Evolutionary conservation across 2,113 vertebrate species (phyloP).

Genomic region (Alligator mississippiensis): DNA sequence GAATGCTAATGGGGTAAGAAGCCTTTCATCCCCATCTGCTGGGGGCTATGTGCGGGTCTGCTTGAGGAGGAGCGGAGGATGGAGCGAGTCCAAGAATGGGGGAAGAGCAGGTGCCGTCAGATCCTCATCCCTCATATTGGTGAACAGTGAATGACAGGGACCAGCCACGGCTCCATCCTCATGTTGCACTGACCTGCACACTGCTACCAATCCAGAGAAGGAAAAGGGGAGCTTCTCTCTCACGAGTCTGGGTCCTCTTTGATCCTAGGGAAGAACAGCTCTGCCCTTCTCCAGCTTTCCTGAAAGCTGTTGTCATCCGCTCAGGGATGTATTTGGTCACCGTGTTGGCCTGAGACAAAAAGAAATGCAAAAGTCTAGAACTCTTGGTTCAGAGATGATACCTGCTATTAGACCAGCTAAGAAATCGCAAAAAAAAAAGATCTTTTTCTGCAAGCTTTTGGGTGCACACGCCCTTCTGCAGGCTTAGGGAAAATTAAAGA

Average conservation of each 20-base stretch:
- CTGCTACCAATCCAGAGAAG: neutral
- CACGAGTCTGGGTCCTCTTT: neutral
- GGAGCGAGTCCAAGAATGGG: neutral
- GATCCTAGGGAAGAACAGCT: neutral
- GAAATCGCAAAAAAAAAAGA: constrained; percentile 26
- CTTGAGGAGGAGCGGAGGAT: neutral
- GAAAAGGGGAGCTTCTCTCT: no score
- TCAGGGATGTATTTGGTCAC: neutral
- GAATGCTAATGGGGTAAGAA: neutral
- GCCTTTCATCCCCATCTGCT: neutral
- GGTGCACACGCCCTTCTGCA: no score
- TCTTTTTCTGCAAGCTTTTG: neutral
- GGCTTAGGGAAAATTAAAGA: no score
- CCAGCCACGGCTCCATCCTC: neutral
- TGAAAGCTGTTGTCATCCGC: neutral
- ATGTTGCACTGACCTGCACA: neutral
- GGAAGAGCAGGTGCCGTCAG: neutral
- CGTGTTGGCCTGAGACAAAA: constrained; percentile 23
- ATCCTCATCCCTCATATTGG: neutral
- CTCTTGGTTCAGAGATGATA: neutral
- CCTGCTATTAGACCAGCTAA: constrained; percentile 31
- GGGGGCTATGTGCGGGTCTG: neutral
- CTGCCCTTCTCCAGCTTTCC: neutral
- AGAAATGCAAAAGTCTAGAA: constrained; percentile 3
- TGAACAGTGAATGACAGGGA: neutral